These are phyloP conservation scores for Caligus rogercresseyi DNA, from an alignment of 1,140 invertebrate species.

Conservation along the genomic window DNA sequence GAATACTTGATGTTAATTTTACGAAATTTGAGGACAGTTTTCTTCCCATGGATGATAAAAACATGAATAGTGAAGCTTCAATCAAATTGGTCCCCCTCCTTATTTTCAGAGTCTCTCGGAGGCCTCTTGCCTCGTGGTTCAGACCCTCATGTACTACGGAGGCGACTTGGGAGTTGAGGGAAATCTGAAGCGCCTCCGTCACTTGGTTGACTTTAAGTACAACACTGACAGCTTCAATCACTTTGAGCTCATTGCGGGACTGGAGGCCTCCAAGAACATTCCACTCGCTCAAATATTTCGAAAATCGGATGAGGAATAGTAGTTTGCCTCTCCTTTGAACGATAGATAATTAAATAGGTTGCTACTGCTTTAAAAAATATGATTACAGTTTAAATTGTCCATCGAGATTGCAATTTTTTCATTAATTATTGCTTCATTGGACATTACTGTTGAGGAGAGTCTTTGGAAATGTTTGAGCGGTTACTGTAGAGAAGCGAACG, in stretches of 20 bases:
- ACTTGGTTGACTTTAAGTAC: conserved; percentile 3
- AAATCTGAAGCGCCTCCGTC: not conserved
- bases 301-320: not conserved
- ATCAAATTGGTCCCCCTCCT: too few relatives aligned
- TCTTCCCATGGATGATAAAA: too few relatives aligned
- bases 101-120: conserved; percentile 11
- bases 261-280: conserved; percentile 9
- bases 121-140: conserved; percentile 5
- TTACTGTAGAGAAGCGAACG: too few relatives aligned
- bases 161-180: not conserved
- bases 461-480: too few relatives aligned
- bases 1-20: too few relatives aligned
- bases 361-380: not conserved
- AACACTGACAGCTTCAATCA: conserved; percentile 8
- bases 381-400: too few relatives aligned
- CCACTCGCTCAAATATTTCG: not conserved
- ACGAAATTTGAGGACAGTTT: too few relatives aligned
- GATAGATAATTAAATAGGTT: not conserved
- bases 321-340: not conserved
- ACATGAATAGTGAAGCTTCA: too few relatives aligned
- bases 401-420: too few relatives aligned
- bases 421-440: too few relatives aligned
- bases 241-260: conserved; percentile 10
- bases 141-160: conserved; percentile 13
- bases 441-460: too few relatives aligned